These are phyloP conservation scores for Agonopterix heracliana DNA, from an alignment of 2,888 invertebrate genomes.

Conservation along the genomic window DNA sequence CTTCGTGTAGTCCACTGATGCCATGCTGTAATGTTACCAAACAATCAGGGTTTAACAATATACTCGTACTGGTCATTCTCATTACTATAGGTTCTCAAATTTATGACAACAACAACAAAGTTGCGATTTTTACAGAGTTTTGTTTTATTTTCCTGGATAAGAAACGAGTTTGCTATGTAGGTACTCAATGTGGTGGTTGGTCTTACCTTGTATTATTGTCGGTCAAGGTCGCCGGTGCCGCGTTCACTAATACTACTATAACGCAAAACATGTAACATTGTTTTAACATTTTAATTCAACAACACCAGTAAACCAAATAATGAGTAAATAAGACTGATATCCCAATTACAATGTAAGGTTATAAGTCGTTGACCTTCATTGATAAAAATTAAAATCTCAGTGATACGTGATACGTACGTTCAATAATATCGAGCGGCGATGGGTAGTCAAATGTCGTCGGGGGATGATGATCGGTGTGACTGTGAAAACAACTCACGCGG, in stretches of 20 bases:
- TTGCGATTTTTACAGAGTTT: too few species aligned
- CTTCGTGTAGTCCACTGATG: slow-evolving; percentile 44
- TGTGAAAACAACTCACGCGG: background rate
- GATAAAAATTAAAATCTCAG: background rate
- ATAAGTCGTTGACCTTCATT: background rate
- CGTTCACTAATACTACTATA: slow-evolving; percentile 14
- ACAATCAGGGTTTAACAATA: background rate
- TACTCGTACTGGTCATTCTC: too few species aligned
- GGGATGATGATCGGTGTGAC: background rate
- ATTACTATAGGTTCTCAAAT: too few species aligned
- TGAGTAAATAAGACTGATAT: background rate
- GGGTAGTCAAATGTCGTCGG: background rate
- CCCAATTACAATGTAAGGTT: background rate
- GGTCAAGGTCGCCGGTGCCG: slow-evolving; percentile 33
- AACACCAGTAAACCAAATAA: background rate
- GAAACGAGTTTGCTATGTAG: too few species aligned
- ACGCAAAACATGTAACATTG: slow-evolving; percentile 1
- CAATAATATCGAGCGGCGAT: background rate
- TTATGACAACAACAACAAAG: too few species aligned
- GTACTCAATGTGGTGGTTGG: background rate
- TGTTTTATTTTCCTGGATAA: too few species aligned
- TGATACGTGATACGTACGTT: background rate
- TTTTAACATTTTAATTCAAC: background rate
- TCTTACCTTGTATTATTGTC: background rate
- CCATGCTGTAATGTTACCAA: slow-evolving; percentile 42